Evolutionary conservation across 2,888 invertebrate species (phyloP), one percentile per base, ranked within the genome.

Genomic region (Caenorhabditis sp.): DNA sequence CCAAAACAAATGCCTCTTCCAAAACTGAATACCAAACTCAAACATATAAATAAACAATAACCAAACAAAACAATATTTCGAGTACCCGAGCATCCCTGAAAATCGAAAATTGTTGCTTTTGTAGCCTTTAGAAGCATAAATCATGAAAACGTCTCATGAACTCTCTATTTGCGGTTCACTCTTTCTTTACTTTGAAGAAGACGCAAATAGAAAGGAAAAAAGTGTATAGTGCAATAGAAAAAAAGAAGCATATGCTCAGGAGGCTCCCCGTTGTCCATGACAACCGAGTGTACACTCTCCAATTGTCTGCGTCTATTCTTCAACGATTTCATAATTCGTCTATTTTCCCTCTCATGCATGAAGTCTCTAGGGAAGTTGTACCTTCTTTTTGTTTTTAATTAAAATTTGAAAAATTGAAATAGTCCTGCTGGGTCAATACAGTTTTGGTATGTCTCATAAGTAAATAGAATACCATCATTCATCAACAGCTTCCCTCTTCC

Each of bases 381-480:
- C 7, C 31, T 31, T 6, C 12, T 38, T 38, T 38, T 19, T 49
- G 49, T 49, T 49, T 49, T 49, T 19, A 49, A 26, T 26, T 26
- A 54, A 26, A 26, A 26, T 26, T 54, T 54, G 12, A 54, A 54
- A 14, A 26, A 22, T 41, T 6, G 0, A 56, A 51, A 19, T 19
- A 19, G 19, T 19, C 47, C n/a, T 22, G 73, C 73, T 73, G 63
- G 47, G 63, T 63, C 51, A 73, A 73, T 47, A 61, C 26, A 44
- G 44, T 58, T 73, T 51, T 68, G 35, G 35, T 68, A n/a, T 68
- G 61, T 12, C 44, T 73, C 73, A 63, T 51, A 49, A 51, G 51
- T 19, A 73, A 63, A 63, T 61, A 61, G 28, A 22, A 47, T 54
- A 68, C 51, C 54, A 68, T 68, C 51, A 51, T 66, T n/a, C 66